Conservation (phyloP, 1,140 invertebrate species). For the Rhopalosiphum padi region DNA sequence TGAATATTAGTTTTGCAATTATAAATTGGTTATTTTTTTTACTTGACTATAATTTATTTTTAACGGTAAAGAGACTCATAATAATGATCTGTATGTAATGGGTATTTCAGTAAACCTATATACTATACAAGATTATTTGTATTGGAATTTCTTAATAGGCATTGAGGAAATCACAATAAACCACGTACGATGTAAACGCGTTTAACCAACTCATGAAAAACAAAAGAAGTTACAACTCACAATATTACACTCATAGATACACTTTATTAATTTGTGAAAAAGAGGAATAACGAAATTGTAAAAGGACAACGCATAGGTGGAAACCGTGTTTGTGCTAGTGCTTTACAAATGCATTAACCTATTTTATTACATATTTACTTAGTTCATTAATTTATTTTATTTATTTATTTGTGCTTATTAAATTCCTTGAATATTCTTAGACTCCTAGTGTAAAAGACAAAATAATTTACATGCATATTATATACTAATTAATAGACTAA, state of each 20-base stretch:
- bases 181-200: not conserved
- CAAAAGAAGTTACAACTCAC: not conserved
- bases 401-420: not conserved
- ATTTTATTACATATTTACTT: not conserved
- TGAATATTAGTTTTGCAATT: not conserved
- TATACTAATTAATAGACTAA: not conserved
- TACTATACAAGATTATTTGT: not conserved
- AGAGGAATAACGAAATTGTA: not conserved
- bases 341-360: not conserved
- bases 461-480: not conserved
- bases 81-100: not conserved
- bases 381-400: not conserved
- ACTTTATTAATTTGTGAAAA: too few species aligned
- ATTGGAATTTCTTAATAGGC: not conserved
- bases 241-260: not conserved
- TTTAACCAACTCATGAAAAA: not conserved
- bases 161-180: not conserved
- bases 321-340: not conserved
- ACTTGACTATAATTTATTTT: not conserved
- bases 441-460: not conserved
- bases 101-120: not conserved
- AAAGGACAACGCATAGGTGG: not conserved
- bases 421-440: not conserved
- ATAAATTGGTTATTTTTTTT: not conserved
- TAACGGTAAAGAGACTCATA: not conserved